phyloP scores from a whole-genome alignment of 2,888 invertebrate genomes.

The Eilema sororculum region DNA sequence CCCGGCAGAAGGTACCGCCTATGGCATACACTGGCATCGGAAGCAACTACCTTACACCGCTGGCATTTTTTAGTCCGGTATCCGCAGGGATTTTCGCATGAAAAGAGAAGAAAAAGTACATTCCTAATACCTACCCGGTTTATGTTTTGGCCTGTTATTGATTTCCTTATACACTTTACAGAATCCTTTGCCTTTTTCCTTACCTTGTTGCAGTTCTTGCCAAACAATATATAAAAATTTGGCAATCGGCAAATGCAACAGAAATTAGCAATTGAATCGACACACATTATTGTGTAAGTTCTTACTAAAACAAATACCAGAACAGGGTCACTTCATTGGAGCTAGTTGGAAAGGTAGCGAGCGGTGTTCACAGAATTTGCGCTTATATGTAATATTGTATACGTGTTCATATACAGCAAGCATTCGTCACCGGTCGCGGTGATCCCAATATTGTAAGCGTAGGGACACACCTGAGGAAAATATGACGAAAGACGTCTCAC shows the following conservation, averaged over 20 bases:
- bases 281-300: constrained; percentile 2
- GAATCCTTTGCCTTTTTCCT: too few species aligned
- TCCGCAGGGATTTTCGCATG: too few species aligned
- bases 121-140: too few species aligned
- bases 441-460: constrained; percentile 40
- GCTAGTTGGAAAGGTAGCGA: constrained; percentile 20
- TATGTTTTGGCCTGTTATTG: too few species aligned
- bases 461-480: constrained; percentile 1
- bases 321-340: constrained; percentile 40
- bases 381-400: constrained; percentile 38
- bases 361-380: constrained; percentile 31
- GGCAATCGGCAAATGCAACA: constrained; percentile 1
- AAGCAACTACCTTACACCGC: too few species aligned
- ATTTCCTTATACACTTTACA: too few species aligned
- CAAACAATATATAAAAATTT: neutral
- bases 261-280: constrained; percentile 8
- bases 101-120: too few species aligned
- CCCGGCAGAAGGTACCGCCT: too few species aligned
- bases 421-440: constrained; percentile 31
- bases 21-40: too few species aligned
- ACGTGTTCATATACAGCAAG: neutral
- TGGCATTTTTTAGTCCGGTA: too few species aligned
- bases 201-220: too few species aligned
- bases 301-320: neutral
- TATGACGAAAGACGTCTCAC: neutral